These are phyloP conservation scores for Agrochola lota DNA, from an alignment of 2,888 invertebrate genomes.

Conservation along the genomic window DNA sequence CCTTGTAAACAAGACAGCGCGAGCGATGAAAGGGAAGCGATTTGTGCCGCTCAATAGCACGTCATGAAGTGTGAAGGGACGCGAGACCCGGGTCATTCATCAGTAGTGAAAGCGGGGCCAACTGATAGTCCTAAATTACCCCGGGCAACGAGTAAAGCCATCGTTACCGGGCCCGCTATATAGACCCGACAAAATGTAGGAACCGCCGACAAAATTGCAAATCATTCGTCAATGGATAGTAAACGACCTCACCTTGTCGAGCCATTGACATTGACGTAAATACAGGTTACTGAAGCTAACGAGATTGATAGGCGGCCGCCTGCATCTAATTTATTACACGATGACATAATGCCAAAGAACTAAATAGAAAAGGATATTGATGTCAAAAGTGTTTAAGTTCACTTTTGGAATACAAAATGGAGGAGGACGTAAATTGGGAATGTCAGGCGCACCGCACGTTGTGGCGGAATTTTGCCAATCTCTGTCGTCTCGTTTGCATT, in stretches of 20 bases:
- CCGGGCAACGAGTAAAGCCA: slow-evolving; percentile 74
- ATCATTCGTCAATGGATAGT: slow-evolving; percentile 80
- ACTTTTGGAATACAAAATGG: slow-evolving; percentile 35
- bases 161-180: slow-evolving; percentile 72
- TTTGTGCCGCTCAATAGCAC: slow-evolving; percentile 80
- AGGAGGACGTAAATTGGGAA: slow-evolving; percentile 63
- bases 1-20: slow-evolving; percentile 81
- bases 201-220: slow-evolving; percentile 76
- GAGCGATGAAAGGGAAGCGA: slow-evolving; percentile 85
- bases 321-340: slow-evolving; percentile 58
- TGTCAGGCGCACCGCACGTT: slow-evolving; percentile 66
- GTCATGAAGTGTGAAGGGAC: slow-evolving; percentile 80
- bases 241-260: slow-evolving; percentile 76
- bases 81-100: slow-evolving; percentile 82
- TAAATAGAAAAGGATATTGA: slow-evolving; percentile 55
- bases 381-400: slow-evolving; percentile 44
- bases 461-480: slow-evolving; percentile 77
- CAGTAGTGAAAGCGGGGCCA: slow-evolving; percentile 83
- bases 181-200: slow-evolving; percentile 71
- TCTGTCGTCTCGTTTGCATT: slow-evolving; percentile 83
- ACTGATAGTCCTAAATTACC: slow-evolving; percentile 85
- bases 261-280: slow-evolving; percentile 78
- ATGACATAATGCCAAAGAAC: slow-evolving; percentile 61
- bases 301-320: slow-evolving; percentile 71
- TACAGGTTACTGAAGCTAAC: slow-evolving; percentile 69